Evolutionary conservation across 2,113 vertebrate species (phyloP).

Genomic region (Glaucomys volans): DNA sequence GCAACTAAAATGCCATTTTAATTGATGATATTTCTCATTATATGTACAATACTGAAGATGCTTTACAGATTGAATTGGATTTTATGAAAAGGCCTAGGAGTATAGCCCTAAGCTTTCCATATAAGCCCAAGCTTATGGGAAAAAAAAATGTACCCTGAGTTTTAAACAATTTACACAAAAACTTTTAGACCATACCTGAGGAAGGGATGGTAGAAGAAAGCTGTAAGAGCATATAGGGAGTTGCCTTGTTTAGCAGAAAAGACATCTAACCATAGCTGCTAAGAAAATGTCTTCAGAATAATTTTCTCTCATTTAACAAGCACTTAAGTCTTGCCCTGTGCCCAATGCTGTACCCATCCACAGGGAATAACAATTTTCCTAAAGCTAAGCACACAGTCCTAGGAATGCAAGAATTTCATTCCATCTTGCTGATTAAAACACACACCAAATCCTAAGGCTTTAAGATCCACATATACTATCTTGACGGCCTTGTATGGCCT

Average conservation of each 20-base stretch:
- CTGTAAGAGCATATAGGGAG: background rate
- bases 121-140: background rate
- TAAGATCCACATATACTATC: background rate
- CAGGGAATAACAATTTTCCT: slow-evolving; percentile 54
- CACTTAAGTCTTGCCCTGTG: slow-evolving; percentile 13
- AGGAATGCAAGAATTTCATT: slow-evolving; percentile 53
- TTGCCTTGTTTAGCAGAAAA: slow-evolving; percentile 49
- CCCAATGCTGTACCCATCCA: background rate
- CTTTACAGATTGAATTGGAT: slow-evolving; percentile 19
- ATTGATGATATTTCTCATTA: slow-evolving; percentile 54
- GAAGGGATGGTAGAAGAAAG: slow-evolving; percentile 29
- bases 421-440: slow-evolving; percentile 22
- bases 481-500: background rate
- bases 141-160: background rate
- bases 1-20: slow-evolving; percentile 43
- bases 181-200: slow-evolving; percentile 27
- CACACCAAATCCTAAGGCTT: slow-evolving; percentile 39
- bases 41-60: slow-evolving; percentile 54
- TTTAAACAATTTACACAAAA: slow-evolving; percentile 68
- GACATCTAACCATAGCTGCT: slow-evolving; percentile 37
- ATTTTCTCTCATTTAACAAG: background rate
- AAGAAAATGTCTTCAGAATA: slow-evolving; percentile 44
- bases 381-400: slow-evolving; percentile 47
- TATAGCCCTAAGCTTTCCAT: background rate
- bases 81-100: slow-evolving; percentile 33